Evolutionary conservation across 2,888 invertebrate species (phyloP).

Genomic region (Julus scandinavius): DNA sequence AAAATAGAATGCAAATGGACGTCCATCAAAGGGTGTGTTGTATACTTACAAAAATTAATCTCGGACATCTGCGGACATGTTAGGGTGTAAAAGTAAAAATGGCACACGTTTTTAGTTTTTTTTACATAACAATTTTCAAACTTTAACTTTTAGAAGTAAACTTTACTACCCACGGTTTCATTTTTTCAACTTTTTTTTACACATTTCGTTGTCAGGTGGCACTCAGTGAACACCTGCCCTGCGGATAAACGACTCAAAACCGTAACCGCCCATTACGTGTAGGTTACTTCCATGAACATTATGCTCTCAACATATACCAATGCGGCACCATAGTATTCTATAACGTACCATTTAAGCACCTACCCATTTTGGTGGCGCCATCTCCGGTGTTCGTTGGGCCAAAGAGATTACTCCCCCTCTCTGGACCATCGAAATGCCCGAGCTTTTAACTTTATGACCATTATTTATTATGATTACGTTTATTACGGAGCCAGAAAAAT

Average conservation of each 20-base stretch:
- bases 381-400: not conserved
- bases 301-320: not conserved
- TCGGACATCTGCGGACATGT: too few species aligned
- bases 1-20: too few species aligned
- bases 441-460: slow-evolving; percentile 27
- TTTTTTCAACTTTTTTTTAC: not conserved
- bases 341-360: not conserved
- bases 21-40: not conserved
- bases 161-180: not conserved
- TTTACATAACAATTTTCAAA: too few species aligned
- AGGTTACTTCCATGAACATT: not conserved
- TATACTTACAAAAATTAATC: too few species aligned
- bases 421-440: slow-evolving; percentile 14
- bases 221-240: not conserved
- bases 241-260: slow-evolving; percentile 19
- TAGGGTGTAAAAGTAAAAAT: too few species aligned
- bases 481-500: not conserved
- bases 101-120: too few species aligned
- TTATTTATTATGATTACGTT: slow-evolving; percentile 27
- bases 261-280: not conserved
- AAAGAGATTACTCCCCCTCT: not conserved
- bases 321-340: not conserved
- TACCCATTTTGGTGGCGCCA: not conserved
- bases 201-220: not conserved
- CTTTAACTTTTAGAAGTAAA: too few species aligned